phyloP scores from a whole-genome alignment of 2,888 invertebrate genomes.

The Steromphala cineraria region DNA sequence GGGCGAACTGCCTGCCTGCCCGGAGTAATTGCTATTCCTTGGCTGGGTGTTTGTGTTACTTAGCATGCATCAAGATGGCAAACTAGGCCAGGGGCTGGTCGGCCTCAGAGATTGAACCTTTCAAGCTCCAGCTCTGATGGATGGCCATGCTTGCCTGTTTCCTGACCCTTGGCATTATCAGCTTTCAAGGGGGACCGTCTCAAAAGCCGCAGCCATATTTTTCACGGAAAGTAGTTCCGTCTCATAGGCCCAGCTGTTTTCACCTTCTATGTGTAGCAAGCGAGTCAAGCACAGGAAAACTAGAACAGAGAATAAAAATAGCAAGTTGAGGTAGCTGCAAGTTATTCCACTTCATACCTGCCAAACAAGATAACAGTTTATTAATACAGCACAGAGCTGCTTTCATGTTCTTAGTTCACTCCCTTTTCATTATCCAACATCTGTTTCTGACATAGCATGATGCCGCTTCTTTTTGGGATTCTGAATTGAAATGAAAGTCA shows the following conservation, averaged over 20 bases:
- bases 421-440: no score
- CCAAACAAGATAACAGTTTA: no score
- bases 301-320: no score
- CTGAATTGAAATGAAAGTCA: no score
- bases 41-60: conserved; percentile 1
- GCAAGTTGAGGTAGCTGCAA: no score
- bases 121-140: conserved; percentile 2
- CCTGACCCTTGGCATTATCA: conserved; percentile 5
- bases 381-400: no score
- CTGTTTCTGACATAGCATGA: no score
- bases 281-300: neutral
- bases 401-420: no score
- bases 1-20: neutral
- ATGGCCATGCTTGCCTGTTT: neutral
- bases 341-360: no score
- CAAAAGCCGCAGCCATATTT: neutral
- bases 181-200: conserved; percentile 7
- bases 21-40: neutral
- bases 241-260: neutral
- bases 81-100: conserved; percentile 2
- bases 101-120: conserved; percentile 6
- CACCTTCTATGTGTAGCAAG: neutral
- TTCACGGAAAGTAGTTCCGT: neutral
- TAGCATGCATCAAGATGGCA: conserved; percentile 8
- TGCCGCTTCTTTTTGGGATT: no score